Conservation (phyloP, 2,113 vertebrate species). For the Sitta europaea region DNA sequence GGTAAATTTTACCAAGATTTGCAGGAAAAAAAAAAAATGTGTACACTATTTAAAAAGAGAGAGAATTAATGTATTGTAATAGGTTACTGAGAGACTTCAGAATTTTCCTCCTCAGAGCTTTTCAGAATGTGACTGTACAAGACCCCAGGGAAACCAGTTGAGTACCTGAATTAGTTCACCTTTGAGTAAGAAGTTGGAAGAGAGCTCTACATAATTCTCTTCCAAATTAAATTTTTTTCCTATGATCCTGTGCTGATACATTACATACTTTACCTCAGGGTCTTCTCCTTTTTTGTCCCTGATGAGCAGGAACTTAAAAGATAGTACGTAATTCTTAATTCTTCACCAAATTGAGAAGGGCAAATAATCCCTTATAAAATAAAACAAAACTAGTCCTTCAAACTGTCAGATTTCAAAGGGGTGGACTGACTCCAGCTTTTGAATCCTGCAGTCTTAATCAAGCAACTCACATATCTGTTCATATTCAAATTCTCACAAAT, state of each 20-base stretch:
- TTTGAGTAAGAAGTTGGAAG: neutral
- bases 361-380: neutral
- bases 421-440: neutral
- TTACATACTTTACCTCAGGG: neutral
- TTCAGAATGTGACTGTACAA: neutral
- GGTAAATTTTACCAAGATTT: neutral
- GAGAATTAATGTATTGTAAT: neutral
- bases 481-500: neutral
- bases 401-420: neutral
- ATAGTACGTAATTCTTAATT: neutral
- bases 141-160: neutral
- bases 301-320: neutral
- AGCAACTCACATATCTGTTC: neutral
- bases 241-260: neutral
- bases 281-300: neutral
- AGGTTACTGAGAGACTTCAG: neutral
- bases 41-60: neutral
- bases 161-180: neutral
- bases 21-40: neutral
- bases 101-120: neutral
- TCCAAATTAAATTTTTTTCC: neutral
- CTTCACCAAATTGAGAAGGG: neutral
- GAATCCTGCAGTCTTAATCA: neutral
- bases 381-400: neutral
- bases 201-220: neutral